phyloP scores from a whole-genome alignment of 2,113 vertebrate species.

The Tetrao urogallus region DNA sequence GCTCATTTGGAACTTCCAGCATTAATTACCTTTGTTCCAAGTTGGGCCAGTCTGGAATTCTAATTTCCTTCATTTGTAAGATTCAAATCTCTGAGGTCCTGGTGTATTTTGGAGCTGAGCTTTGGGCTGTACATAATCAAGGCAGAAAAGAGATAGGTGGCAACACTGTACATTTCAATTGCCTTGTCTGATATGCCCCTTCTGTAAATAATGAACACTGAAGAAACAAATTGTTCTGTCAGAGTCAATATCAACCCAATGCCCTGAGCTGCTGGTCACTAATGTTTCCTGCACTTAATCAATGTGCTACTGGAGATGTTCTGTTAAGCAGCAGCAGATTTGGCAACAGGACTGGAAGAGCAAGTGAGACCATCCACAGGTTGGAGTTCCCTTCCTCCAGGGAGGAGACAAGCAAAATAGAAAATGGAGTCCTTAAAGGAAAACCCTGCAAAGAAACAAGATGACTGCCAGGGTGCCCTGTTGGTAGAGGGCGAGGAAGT shows the following conservation, averaged over 20 bases:
- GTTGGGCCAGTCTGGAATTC: conserved; percentile 34
- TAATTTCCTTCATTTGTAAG: conserved; percentile 56
- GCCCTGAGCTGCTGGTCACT: conserved; percentile 47
- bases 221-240: conserved; percentile 70
- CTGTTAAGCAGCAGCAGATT: conserved; percentile 21
- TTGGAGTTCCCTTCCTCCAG: not conserved
- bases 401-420: not conserved
- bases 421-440: not conserved
- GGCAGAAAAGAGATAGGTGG: conserved; percentile 55
- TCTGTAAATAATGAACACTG: conserved; percentile 53
- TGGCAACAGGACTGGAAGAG: conserved; percentile 20
- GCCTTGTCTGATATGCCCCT: conserved; percentile 52
- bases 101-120: not conserved
- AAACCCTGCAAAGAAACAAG: not conserved
- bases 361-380: not conserved
- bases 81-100: not conserved
- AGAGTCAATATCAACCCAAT: conserved; percentile 56
- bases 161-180: conserved; percentile 52
- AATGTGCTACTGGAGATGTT: conserved; percentile 48
- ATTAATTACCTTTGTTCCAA: conserved; percentile 58
- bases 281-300: conserved; percentile 55
- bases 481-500: not conserved
- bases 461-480: not conserved
- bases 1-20: conserved; percentile 41
- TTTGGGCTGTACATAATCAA: conserved; percentile 37